A percentile compares a stretch with the other conserved stretches of the same genome.
These are phyloP conservation scores for Salvelinus sp. DNA, from an alignment of 2,113 vertebrate genomes.

Conservation along the genomic window DNA sequence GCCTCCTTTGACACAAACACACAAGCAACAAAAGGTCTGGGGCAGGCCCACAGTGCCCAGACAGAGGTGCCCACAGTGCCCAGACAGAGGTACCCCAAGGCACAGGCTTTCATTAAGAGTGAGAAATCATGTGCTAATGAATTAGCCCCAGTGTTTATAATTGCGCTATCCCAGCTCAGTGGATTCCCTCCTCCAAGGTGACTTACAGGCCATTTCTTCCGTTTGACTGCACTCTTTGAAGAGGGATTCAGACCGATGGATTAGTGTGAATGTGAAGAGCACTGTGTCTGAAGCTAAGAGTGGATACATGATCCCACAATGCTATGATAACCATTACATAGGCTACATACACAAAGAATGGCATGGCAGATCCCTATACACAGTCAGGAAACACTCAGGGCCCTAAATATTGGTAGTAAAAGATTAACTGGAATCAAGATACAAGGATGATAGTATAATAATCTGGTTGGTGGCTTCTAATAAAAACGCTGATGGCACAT, in stretches of 20 bases:
- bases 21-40: background rate
- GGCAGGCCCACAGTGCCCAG: background rate
- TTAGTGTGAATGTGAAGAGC: background rate
- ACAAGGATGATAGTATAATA: too few relatives aligned
- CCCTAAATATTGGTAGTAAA: background rate
- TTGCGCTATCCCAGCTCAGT: background rate
- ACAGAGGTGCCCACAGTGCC: too few relatives aligned
- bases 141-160: background rate
- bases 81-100: background rate
- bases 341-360: too few relatives aligned
- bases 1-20: background rate
- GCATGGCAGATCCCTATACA: background rate
- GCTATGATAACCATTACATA: too few relatives aligned
- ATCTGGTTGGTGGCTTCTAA: too few relatives aligned
- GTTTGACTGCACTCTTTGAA: background rate
- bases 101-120: background rate
- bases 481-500: too few relatives aligned
- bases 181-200: background rate
- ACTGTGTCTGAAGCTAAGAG: background rate
- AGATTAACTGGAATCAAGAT: too few relatives aligned
- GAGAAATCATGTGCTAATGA: background rate
- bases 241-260: background rate
- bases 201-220: background rate
- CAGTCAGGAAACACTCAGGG: background rate
- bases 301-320: background rate